phyloP scores from a whole-genome alignment of 2,797 vertebrate species.

The Helostoma temminkii region DNA sequence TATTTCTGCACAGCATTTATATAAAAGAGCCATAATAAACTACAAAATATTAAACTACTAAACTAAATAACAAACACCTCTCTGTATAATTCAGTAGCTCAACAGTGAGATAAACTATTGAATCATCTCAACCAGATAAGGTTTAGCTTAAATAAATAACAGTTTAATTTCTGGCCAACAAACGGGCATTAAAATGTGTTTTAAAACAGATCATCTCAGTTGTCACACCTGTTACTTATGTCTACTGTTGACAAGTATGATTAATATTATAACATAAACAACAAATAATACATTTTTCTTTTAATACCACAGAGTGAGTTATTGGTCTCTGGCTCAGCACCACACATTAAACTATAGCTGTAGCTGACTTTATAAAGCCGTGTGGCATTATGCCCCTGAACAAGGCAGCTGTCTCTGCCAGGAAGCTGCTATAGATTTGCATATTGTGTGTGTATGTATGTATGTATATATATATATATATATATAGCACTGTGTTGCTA shows the following conservation, averaged over 20 bases:
- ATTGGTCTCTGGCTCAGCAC: not conserved
- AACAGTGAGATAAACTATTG: no score
- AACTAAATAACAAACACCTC: no score
- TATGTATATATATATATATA: no score
- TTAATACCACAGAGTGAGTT: constrained; percentile 9
- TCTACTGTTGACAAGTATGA: constrained; percentile 19
- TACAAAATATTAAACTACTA: no score
- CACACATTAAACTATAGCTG: constrained; percentile 8
- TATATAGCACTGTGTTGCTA: constrained; percentile 10
- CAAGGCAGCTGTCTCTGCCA: constrained; percentile 21
- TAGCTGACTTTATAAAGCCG: constrained; percentile 1
- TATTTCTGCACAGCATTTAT: no score
- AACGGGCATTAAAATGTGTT: constrained; percentile 5
- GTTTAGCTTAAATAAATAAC: no score
- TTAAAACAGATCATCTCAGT: constrained; percentile 7
- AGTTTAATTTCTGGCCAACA: not conserved
- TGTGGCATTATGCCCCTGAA: constrained; percentile 10
- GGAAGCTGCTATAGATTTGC: constrained; percentile 15
- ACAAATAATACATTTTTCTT: constrained; percentile 10
- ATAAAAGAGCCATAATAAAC: no score
- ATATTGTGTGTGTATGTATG: no score
- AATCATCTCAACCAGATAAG: no score
- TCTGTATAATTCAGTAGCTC: no score
- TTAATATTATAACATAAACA: constrained; percentile 10
- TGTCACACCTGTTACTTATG: constrained; percentile 2